phyloP scores from a whole-genome alignment of 1,140 invertebrate genomes.

The Ridgeia piscesae region DNA sequence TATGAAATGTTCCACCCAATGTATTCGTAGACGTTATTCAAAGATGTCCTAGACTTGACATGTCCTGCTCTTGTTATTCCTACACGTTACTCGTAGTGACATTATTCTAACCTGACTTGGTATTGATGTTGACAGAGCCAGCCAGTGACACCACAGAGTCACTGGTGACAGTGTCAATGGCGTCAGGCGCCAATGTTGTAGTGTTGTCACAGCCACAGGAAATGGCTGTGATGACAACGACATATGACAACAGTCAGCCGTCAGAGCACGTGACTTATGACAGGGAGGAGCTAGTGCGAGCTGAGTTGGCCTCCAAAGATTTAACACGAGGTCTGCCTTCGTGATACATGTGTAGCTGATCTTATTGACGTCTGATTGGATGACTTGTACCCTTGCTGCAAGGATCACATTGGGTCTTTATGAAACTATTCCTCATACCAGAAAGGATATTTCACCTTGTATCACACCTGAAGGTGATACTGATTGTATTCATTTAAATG shows the following conservation, averaged over 20 bases:
- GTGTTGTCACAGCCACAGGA: slow-evolving; percentile 40
- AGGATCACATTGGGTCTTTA: no score
- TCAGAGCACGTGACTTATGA: slow-evolving; percentile 10
- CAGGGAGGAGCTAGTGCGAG: slow-evolving; percentile 25
- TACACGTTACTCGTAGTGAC: no score
- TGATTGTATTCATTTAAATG: no score
- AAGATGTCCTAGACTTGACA: neutral
- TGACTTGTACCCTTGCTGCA: no score
- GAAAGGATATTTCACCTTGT: no score
- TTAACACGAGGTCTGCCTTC: neutral
- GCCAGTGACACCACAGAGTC: neutral
- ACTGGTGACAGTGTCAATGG: neutral
- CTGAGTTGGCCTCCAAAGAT: neutral
- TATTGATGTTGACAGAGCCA: neutral
- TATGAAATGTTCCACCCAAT: no score
- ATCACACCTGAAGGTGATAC: no score
- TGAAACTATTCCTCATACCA: no score
- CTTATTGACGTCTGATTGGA: neutral
- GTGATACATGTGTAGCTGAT: neutral
- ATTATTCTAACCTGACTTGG: neutral
- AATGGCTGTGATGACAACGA: slow-evolving; percentile 27
- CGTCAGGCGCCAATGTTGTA: slow-evolving; percentile 35
- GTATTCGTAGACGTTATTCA: no score
- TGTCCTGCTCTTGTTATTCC: neutral
- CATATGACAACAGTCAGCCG: slow-evolving; percentile 22